phyloP scores from a whole-genome alignment of 2,888 invertebrate genomes.

The Mythimna vitellina region DNA sequence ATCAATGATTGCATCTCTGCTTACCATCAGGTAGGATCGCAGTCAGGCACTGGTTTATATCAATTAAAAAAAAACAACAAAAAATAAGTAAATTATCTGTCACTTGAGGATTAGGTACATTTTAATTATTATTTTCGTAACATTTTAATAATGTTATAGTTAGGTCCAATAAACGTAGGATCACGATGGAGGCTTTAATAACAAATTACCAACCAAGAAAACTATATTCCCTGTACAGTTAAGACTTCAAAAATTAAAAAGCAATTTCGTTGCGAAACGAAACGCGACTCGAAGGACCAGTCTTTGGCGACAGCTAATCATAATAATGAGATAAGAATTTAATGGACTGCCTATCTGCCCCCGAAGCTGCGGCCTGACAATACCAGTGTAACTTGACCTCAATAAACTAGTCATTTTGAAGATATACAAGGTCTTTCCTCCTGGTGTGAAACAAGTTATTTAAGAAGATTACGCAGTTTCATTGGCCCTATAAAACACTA shows the following conservation, averaged over 20 bases:
- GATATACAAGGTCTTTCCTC: constrained; percentile 41
- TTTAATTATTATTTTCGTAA: neutral
- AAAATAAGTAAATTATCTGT: no score
- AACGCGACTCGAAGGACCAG: constrained; percentile 59
- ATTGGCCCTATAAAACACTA: constrained; percentile 59
- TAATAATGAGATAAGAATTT: constrained; percentile 75
- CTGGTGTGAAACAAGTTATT: constrained; percentile 62
- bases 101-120: neutral
- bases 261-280: constrained; percentile 59
- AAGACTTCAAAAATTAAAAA: constrained; percentile 69
- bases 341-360: constrained; percentile 68
- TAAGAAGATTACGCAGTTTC: constrained; percentile 63
- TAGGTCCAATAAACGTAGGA: neutral
- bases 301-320: constrained; percentile 68
- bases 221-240: constrained; percentile 37
- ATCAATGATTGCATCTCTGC: no score
- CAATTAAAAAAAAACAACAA: no score
- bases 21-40: no score
- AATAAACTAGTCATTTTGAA: constrained; percentile 46
- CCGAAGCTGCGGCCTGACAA: constrained; percentile 55
- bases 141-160: neutral
- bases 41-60: no score
- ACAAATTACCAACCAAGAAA: neutral
- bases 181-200: neutral
- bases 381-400: constrained; percentile 57